Percentiles rank a stretch among this genome's conserved stretches.
phyloP scores from a whole-genome alignment of 2,888 invertebrate species.

The Drosophila aldrichi region DNA sequence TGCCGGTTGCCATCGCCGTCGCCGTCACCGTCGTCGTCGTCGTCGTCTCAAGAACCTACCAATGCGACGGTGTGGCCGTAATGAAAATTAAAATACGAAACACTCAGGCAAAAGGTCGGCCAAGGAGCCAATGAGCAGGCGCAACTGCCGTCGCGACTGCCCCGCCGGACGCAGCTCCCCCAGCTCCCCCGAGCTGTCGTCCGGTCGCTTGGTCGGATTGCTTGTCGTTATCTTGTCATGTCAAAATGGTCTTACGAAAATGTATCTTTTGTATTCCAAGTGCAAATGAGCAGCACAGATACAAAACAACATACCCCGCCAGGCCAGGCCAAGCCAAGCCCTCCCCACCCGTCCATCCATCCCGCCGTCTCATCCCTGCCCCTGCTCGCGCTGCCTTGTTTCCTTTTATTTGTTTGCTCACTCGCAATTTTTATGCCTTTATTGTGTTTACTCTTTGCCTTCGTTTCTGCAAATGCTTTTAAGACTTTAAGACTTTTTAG shows the following conservation, averaged over 20 bases:
- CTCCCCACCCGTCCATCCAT: neutral
- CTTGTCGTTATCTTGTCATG: conserved; percentile 84
- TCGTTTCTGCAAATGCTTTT: conserved; percentile 81
- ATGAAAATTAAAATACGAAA: conserved; percentile 82
- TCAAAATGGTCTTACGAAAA: conserved; percentile 83
- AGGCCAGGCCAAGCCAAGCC: neutral
- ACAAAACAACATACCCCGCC: conserved; percentile 28
- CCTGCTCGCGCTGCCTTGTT: conserved; percentile 36
- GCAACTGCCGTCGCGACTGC: conserved; percentile 33
- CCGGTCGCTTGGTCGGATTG: conserved; percentile 65
- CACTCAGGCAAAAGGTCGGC: conserved; percentile 71
- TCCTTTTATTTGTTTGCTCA: conserved; percentile 77
- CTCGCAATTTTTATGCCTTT: conserved; percentile 81
- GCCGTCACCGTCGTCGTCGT: conserved; percentile 10
- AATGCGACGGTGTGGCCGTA: conserved; percentile 65
- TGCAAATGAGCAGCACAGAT: conserved; percentile 80
- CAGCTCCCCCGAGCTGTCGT: conserved; percentile 24
- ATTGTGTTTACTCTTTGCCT: conserved; percentile 79
- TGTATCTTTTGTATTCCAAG: conserved; percentile 82
- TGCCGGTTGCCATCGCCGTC: conserved; percentile 29
- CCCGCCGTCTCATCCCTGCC: neutral
- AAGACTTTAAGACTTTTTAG: conserved; percentile 80
- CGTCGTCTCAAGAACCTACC: conserved; percentile 73
- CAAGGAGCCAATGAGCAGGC: conserved; percentile 73
- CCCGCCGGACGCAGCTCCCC: conserved; percentile 4